These are phyloP conservation scores for Aegypius monachus DNA, from an alignment of 2,113 vertebrate genomes.

Conservation along the genomic window DNA sequence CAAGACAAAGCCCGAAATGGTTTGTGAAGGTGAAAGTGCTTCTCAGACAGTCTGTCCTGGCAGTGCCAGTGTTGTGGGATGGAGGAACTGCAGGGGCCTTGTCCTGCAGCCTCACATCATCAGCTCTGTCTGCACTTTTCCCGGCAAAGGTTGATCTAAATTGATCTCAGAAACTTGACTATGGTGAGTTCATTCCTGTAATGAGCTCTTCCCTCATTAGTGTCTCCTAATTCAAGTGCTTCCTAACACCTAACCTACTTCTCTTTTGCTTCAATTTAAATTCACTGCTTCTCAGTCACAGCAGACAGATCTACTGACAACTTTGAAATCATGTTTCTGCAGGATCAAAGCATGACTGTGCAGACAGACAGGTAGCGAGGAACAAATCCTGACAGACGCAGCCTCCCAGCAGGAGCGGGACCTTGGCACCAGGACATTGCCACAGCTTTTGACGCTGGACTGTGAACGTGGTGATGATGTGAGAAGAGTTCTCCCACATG, in stretches of 20 bases:
- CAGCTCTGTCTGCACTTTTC: neutral
- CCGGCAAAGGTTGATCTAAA: neutral
- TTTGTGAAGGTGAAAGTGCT: neutral
- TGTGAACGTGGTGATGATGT: neutral
- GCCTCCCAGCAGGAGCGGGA: neutral
- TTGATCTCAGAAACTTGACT: neutral
- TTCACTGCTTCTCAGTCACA: neutral
- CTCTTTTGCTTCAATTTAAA: neutral
- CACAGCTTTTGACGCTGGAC: neutral
- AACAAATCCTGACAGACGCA: neutral
- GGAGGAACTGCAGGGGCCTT: neutral
- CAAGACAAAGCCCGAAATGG: neutral
- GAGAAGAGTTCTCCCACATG: neutral
- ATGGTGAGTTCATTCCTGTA: neutral
- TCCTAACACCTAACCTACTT: neutral
- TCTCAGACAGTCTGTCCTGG: neutral
- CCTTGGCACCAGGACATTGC: neutral
- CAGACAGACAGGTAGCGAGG: neutral
- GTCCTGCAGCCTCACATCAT: neutral
- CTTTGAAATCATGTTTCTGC: neutral
- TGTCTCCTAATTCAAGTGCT: neutral
- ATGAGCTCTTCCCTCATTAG: neutral
- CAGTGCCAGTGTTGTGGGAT: neutral
- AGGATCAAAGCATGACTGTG: neutral
- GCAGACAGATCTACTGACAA: neutral